These are phyloP conservation scores for Aspidiotus destructor DNA, from an alignment of 2,888 invertebrate species.

Conservation along the genomic window DNA sequence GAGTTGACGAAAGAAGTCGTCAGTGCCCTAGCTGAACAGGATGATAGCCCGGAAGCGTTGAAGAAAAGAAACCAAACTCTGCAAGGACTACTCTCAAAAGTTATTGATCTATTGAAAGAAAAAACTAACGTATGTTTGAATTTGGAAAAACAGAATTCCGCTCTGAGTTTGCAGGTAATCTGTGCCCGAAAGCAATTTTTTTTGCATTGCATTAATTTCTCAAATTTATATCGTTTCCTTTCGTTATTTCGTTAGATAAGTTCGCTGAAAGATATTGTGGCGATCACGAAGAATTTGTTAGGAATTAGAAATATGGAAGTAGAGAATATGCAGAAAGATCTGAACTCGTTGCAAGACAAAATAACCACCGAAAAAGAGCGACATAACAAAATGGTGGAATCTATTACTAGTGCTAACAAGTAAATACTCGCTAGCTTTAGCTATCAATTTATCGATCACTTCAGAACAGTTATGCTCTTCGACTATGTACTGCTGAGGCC, in stretches of 20 bases:
- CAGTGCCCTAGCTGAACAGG: background rate
- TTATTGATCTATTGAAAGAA: constrained; percentile 43
- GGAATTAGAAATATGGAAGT: constrained; percentile 70
- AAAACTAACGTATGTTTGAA: constrained; percentile 66
- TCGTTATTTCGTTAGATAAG: constrained; percentile 49
- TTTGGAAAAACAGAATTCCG: constrained; percentile 67
- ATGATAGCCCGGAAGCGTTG: constrained; percentile 28
- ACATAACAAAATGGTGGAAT: constrained; percentile 56
- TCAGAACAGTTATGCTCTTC: too few species aligned
- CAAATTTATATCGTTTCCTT: background rate
- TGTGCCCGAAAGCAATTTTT: background rate
- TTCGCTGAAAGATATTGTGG: constrained; percentile 70
- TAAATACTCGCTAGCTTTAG: constrained; percentile 22
- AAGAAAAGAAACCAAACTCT: constrained; percentile 36
- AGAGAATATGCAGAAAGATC: constrained; percentile 61
- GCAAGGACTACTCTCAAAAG: constrained; percentile 37
- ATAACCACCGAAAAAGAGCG: constrained; percentile 63
- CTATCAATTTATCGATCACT: too few species aligned
- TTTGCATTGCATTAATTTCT: background rate
- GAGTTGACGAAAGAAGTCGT: constrained; percentile 16
- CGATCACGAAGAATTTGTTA: constrained; percentile 67
- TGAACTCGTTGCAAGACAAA: constrained; percentile 58
- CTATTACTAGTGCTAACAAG: constrained; percentile 59
- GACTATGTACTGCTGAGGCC: too few species aligned
- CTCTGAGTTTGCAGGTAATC: constrained; percentile 55